Evolutionary conservation across 2,797 vertebrate species (phyloP).

Genomic region (Ptychadena robeensis): DNA sequence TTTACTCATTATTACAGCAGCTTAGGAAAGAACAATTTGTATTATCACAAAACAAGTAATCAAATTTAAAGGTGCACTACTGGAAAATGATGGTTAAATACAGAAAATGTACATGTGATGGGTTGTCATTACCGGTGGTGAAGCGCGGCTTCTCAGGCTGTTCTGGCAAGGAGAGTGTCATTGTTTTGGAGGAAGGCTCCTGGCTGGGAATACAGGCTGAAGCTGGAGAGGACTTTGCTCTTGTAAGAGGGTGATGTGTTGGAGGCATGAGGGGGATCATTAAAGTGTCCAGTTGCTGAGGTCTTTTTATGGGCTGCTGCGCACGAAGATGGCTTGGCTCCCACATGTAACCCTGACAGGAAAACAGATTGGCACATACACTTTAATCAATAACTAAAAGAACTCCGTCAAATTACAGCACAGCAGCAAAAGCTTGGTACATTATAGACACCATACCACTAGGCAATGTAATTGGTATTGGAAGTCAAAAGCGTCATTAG

Average conservation of each 20-base stretch:
- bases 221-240: slow-evolving; percentile 91
- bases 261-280: slow-evolving; percentile 77
- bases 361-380: slow-evolving; percentile 3
- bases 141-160: slow-evolving; percentile 75
- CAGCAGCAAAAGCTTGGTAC: too few species aligned
- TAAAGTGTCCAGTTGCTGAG: slow-evolving; percentile 76
- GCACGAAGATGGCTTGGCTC: slow-evolving; percentile 88
- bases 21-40: too few species aligned
- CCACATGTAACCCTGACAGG: slow-evolving; percentile 84
- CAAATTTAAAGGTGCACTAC: too few species aligned
- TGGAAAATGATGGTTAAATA: not conserved
- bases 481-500: too few species aligned
- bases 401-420: too few species aligned
- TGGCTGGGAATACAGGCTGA: slow-evolving; percentile 83
- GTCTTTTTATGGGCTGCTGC: slow-evolving; percentile 83
- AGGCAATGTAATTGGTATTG: too few species aligned
- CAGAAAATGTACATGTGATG: too few species aligned
- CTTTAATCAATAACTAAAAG: not conserved
- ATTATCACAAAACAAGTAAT: too few species aligned
- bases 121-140: slow-evolving; percentile 77
- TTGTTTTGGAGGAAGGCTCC: slow-evolving; percentile 74
- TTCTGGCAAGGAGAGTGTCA: slow-evolving; percentile 80
- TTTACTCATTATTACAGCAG: too few species aligned
- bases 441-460: too few species aligned
- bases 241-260: slow-evolving; percentile 84